phyloP scores from a whole-genome alignment of 1,140 invertebrate genomes.

The Drosophila athabasca region DNA sequence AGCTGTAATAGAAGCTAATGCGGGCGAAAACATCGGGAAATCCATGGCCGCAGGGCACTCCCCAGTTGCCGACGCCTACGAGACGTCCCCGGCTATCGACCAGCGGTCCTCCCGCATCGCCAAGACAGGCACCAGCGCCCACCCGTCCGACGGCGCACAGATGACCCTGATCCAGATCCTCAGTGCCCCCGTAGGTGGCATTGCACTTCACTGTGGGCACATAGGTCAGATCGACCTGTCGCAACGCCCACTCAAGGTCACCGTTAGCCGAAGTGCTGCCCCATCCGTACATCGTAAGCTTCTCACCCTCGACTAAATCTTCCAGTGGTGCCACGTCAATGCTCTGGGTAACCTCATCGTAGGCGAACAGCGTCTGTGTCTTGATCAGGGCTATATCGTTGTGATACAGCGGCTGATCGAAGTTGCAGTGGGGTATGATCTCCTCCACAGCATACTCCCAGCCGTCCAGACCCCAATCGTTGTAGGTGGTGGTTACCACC shows the following conservation, averaged over 20 bases:
- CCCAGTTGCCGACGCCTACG: slow-evolving; percentile 84
- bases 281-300: slow-evolving; percentile 85
- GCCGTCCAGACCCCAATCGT: slow-evolving; percentile 61
- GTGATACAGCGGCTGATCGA: slow-evolving; percentile 74
- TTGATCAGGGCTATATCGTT: slow-evolving; percentile 85
- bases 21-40: slow-evolving; percentile 85
- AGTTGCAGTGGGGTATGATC: slow-evolving; percentile 66
- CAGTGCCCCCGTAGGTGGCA: slow-evolving; percentile 31
- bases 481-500: slow-evolving; percentile 68
- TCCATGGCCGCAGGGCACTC: slow-evolving; percentile 84
- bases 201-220: slow-evolving; percentile 54
- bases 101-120: slow-evolving; percentile 69
- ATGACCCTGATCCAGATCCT: slow-evolving; percentile 76
- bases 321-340: slow-evolving; percentile 61
- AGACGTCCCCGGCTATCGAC: slow-evolving; percentile 61
- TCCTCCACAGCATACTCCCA: slow-evolving; percentile 60
- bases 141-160: slow-evolving; percentile 86
- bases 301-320: slow-evolving; percentile 60
- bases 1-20: slow-evolving; percentile 76
- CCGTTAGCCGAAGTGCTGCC: slow-evolving; percentile 70
- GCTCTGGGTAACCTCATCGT: slow-evolving; percentile 84
- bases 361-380: slow-evolving; percentile 76
- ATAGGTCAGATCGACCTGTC: slow-evolving; percentile 61
- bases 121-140: slow-evolving; percentile 84
- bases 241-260: slow-evolving; percentile 46